Evolutionary conservation across 2,797 vertebrate species (phyloP), one percentile per base, ranked within the genome.

Genomic region (Helostoma temminkii): DNA sequence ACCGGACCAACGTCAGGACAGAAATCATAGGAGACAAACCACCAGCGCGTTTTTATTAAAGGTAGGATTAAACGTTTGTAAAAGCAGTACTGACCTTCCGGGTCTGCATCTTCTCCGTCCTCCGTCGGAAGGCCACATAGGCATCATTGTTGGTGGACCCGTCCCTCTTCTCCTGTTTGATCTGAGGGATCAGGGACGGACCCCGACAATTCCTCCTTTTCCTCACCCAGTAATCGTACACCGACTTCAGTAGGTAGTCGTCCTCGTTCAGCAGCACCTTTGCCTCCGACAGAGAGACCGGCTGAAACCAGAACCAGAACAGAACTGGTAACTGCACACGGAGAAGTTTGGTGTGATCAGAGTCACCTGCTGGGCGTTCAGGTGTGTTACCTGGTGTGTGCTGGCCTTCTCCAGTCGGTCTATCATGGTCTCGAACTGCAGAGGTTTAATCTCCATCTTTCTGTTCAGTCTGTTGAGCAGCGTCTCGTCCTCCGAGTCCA

Each of bases 51-150:
- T 37, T 37, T 37, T 15, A 16, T 37, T 37, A 4, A 37, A 37
- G 12, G 5, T 5, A 37, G 11, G 2, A 16, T 12, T 15, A 37
- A 37, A 15, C 16, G 36, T 15, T 2, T 9, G 9, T 19, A 19
- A 19, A 21, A 19, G 7, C 8, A 19, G n/a, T 19, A 43, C 41
- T 10, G 0, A 97, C 96, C 96, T 97, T 98, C 87, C 96, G 93
- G 7, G 96, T 97, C 90, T 97, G 96, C 96, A 98, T 98, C 89
- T 97, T 98, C 90, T 98, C 96, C 0, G 96, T 97, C 76, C 96
- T 95, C 49, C 96, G 94, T 5, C 96, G 92, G 93, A 98, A 98
- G 82, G 96, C 96, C 89, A 98, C 96, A 1, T 98, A 98, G 32
- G 96, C 96, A 59, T 98, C 96, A 0, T 91, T 96, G 91, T 96